Conservation (phyloP, 2,888 invertebrate species). For the Acleris emargana region DNA sequence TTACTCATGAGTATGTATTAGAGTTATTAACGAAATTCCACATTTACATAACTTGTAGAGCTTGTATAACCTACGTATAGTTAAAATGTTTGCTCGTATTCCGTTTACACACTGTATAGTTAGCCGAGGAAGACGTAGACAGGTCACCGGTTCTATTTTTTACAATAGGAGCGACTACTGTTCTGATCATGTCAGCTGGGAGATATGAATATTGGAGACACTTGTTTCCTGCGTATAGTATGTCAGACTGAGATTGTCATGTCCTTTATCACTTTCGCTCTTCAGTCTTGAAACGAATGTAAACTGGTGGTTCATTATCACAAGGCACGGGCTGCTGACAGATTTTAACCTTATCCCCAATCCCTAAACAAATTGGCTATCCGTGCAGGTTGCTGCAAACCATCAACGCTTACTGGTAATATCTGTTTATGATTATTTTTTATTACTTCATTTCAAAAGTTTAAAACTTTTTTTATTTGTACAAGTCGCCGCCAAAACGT, state of each 20-base stretch:
- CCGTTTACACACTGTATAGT: no score
- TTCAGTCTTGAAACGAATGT: not conserved
- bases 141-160: slow-evolving; percentile 15
- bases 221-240: not conserved
- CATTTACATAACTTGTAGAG: no score
- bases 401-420: not conserved
- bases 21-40: no score
- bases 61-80: no score
- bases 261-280: not conserved
- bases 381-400: not conserved
- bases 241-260: not conserved
- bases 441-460: not conserved
- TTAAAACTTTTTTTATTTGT: not conserved
- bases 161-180: slow-evolving; percentile 3
- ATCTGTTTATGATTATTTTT: no score
- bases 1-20: no score
- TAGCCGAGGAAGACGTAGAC: not conserved
- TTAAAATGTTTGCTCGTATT: no score
- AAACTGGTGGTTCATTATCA: not conserved
- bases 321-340: not conserved
- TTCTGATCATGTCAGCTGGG: not conserved
- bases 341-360: not conserved
- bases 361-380: not conserved
- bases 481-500: not conserved
- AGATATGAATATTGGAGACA: not conserved